phyloP scores from a whole-genome alignment of 2,113 vertebrate genomes.

The Oryzias woworae region DNA sequence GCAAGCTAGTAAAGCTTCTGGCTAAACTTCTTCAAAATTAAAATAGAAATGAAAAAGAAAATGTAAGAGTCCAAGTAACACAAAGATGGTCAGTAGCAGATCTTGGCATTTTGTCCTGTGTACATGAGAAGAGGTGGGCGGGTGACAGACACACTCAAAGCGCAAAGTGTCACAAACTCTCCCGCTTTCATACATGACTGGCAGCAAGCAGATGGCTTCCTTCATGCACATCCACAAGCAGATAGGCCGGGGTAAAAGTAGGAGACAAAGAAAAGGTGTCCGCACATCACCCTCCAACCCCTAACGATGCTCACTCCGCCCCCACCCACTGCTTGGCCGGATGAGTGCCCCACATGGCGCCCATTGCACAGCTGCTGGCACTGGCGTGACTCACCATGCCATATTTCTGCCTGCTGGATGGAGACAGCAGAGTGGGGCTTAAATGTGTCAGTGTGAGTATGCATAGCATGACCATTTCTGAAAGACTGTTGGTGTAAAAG shows the following conservation, averaged over 20 bases:
- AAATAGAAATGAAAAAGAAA: too few species aligned
- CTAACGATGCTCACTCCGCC: conserved; percentile 19
- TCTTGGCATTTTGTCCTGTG: conserved; percentile 16
- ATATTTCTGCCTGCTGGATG: conserved; percentile 49
- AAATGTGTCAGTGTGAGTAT: conserved; percentile 8
- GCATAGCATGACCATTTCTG: conserved; percentile 11
- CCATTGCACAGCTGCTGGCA: conserved; percentile 64
- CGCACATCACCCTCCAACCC: conserved; percentile 31
- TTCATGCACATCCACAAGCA: conserved; percentile 30
- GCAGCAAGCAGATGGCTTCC: conserved; percentile 61
- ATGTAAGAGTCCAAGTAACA: background rate
- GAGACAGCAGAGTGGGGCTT: conserved; percentile 17
- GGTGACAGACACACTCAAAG: conserved; percentile 44
- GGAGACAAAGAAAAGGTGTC: conserved; percentile 47
- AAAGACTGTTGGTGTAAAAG: conserved; percentile 27
- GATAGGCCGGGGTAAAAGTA: conserved; percentile 33
- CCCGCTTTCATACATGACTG: conserved; percentile 48
- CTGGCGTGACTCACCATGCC: conserved; percentile 59
- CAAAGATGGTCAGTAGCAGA: conserved; percentile 25
- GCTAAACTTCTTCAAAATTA: too few species aligned
- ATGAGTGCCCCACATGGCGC: conserved; percentile 55
- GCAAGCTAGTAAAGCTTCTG: too few species aligned
- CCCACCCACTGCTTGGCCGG: conserved; percentile 33
- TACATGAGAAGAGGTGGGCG: conserved; percentile 35
- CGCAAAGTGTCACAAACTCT: conserved; percentile 49